These are phyloP conservation scores for Falco rusticolus DNA, from an alignment of 2,797 vertebrate genomes.

Conservation along the genomic window DNA sequence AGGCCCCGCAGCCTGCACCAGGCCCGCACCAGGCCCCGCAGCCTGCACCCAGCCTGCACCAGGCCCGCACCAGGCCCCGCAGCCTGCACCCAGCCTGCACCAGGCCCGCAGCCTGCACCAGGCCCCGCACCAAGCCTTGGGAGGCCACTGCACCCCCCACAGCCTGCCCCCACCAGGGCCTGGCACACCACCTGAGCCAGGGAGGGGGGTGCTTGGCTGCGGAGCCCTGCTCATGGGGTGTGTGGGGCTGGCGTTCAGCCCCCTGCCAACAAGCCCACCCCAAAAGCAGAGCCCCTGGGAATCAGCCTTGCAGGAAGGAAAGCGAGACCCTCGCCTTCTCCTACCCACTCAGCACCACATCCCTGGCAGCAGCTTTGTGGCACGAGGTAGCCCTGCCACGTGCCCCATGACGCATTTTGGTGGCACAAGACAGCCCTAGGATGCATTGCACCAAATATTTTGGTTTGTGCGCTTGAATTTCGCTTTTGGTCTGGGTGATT, in stretches of 20 bases:
- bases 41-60: no score
- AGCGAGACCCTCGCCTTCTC: background rate
- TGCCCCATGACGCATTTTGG: rapidly evolving
- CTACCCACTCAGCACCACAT: background rate
- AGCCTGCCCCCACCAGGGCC: no score
- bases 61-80: no score
- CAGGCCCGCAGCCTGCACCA: no score
- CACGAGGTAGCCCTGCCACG: background rate
- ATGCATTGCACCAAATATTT: background rate
- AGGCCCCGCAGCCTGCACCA: no score
- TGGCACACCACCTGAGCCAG: no score
- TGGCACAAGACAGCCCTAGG: background rate
- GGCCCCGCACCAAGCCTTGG: no score
- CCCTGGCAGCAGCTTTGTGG: background rate
- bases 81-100: no score
- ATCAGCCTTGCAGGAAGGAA: background rate
- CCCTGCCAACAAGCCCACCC: background rate
- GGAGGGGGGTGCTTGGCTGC: rapidly evolving
- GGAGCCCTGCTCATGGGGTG: background rate
- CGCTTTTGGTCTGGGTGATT: background rate
- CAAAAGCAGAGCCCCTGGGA: background rate
- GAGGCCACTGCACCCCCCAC: no score
- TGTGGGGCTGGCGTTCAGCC: background rate
- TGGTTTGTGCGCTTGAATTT: background rate
- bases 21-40: no score